Evolutionary conservation across 2,888 invertebrate species (phyloP), one percentile per base, ranked within the genome.

Genomic region (Malthinus seriepunctatus): DNA sequence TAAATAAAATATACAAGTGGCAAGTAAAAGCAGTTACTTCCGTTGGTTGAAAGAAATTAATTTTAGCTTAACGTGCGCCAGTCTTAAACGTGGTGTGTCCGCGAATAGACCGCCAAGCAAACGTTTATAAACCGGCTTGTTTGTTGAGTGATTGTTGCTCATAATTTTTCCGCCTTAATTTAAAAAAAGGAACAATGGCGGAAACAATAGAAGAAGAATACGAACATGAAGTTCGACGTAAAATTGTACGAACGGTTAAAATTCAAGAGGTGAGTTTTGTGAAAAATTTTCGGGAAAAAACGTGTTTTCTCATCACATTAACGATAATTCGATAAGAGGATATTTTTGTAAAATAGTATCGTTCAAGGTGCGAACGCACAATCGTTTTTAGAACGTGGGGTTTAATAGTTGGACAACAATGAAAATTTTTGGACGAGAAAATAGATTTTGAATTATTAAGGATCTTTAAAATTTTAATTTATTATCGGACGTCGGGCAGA

Each of bases 121-220:
- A 45, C 48, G 32, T 39, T 37, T 51, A 49, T 51, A 49, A 57
- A 50, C 51, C 57, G 59, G 53, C 55, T 62, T 52, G 50, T 56
- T 61, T 51, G 56, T 63, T 44, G 56, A 61, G 63, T 62, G 65
- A 63, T 63, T 64, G 58, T 67, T 67, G 58, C 60, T 62, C n/a
- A n/a, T n/a, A n/a, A n/a, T 52, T 55, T 58, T 57, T 55, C 51
- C 60, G 60, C 59, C 23, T 14, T 60, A 53, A 60, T 34, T 45
- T 60, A 56, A 23, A 23, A 23, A 23, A 23, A 23, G 5, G 48
- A 62, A 63, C 62, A 62, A 85, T 85, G 86, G 85, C 84, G 83
- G 86, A 86, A 79, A 87, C 87, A 71, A 84, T 87, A 76, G 87
- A 88, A 80, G 87, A 87, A 78, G 80, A 82, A 70, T 87, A 86